Conservation (phyloP, 1,140 invertebrate genomes). For the Lordiphosa clarofinis region DNA sequence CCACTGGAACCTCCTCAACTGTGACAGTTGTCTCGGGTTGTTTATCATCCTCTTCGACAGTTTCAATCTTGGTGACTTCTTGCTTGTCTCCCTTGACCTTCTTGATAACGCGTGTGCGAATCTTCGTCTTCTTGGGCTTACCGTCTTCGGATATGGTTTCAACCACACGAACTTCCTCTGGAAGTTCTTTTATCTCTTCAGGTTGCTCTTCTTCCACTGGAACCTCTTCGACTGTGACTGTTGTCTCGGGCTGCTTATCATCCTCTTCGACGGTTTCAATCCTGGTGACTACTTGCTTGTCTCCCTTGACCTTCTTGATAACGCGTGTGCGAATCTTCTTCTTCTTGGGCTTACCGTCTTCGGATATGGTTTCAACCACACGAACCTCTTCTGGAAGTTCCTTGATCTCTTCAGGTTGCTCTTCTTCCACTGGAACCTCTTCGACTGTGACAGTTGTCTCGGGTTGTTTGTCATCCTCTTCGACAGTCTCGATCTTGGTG, state of each 20-base stretch:
- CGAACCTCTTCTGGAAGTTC: constrained; percentile 74
- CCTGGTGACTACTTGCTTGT: constrained; percentile 45
- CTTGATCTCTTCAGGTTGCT: constrained; percentile 51
- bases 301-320: constrained; percentile 59
- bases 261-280: constrained; percentile 73
- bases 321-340: constrained; percentile 49
- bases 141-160: constrained; percentile 48
- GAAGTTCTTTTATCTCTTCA: constrained; percentile 56
- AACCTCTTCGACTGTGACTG: constrained; percentile 41
- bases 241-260: constrained; percentile 62
- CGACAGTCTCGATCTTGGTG: constrained; percentile 66
- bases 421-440: constrained; percentile 36
- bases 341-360: constrained; percentile 15
- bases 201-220: constrained; percentile 13
- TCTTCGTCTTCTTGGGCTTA: constrained; percentile 55
- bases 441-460: constrained; percentile 52
- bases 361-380: constrained; percentile 24
- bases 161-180: constrained; percentile 54
- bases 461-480: constrained; percentile 42
- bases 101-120: constrained; percentile 48
- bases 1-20: constrained; percentile 37
- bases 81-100: constrained; percentile 62
- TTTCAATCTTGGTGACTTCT: constrained; percentile 72
- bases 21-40: constrained; percentile 55
- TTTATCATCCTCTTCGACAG: constrained; percentile 53